Evolutionary conservation across 2,797 vertebrate species (phyloP).

Genomic region (Artibeus lituratus): DNA sequence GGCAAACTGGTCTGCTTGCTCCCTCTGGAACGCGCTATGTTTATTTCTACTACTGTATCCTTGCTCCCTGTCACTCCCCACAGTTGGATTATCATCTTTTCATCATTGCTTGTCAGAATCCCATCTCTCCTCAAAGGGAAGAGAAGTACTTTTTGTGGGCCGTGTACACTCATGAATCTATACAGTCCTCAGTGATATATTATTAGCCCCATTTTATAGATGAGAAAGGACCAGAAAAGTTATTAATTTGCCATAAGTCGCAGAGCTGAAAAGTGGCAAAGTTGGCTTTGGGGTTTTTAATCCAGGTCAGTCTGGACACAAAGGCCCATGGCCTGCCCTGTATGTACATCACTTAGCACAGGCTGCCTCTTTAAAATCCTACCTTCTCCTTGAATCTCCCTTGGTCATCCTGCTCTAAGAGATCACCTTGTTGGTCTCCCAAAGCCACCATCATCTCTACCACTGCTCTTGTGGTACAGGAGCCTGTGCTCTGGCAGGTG

Average conservation of each 20-base stretch:
- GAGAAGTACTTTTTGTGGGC: not conserved
- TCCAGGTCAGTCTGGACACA: not conserved
- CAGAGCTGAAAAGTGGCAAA: not conserved
- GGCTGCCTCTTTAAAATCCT: constrained; percentile 15
- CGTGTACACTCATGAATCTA: not conserved
- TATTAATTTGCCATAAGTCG: constrained; percentile 2
- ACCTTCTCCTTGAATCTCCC: not conserved
- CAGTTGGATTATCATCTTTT: not conserved
- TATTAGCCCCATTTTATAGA: not conserved
- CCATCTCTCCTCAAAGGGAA: constrained; percentile 25
- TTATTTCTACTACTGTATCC: constrained; percentile 29
- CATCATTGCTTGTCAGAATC: constrained; percentile 46
- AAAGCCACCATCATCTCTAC: not conserved
- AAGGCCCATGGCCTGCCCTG: not conserved
- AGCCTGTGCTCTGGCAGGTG: not conserved
- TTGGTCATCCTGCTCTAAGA: not conserved
- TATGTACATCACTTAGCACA: not conserved
- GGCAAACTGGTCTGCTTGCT: constrained; percentile 1
- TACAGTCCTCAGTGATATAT: not conserved
- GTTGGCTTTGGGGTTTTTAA: constrained; percentile 13
- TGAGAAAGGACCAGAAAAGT: constrained; percentile 32
- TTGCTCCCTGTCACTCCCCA: constrained; percentile 27
- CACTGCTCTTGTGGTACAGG: not conserved
- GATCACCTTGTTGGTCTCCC: not conserved
- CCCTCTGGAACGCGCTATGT: not conserved